Base-by-base conservation (phyloP, 2,113 vertebrate species). In the Pan paniscus region DNA sequence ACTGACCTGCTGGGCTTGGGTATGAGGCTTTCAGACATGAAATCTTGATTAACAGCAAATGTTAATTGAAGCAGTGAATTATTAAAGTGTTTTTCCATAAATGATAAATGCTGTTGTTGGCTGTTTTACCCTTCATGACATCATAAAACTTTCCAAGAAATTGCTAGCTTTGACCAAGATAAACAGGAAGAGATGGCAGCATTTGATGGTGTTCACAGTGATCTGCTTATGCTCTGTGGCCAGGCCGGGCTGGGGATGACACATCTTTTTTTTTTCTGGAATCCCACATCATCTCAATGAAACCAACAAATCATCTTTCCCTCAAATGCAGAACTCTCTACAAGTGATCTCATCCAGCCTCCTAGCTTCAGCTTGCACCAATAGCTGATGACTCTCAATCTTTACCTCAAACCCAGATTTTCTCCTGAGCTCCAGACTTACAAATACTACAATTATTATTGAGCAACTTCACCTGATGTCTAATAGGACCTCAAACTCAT, bases 11-110 rank as follows among this genome's bases (percentile, higher is more conserved):
- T 97, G 97, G 55, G 96, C 81, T 94, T 94, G 87, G 32, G 67
- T 96, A 78, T 93, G 87, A 95, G 78, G 94, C 90, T 97, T 96
- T 97, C 93, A 97, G 93, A 95, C 76, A 83, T 91, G 90, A 95
- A 97, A 93, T 93, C 95, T 98, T 98, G 97, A 98, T 98, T 98
- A 97, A 97, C 50, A 52, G 94, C 90, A 98, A 98, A 98, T 98
- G 98, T 97, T 98, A 98, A 98, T 98, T 98, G 97, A 98, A 98
- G 88, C 97, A 97, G 94, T 98, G 73, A 98, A 98, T 98, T 97
- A 98, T 98, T 98, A 97, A 98, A 78, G n/a, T 93, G 95, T 82
- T 97, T 97, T 96, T 86, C 80, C 93, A 98, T 98, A 95, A 98
- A 97, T 98, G 93, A 98, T 97, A 94, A 96, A 98, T 98, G 93